These are phyloP conservation scores for Lytechinus pictus DNA, from an alignment of 35 echinoderm and acorn worm species.

Conservation along the genomic window DNA sequence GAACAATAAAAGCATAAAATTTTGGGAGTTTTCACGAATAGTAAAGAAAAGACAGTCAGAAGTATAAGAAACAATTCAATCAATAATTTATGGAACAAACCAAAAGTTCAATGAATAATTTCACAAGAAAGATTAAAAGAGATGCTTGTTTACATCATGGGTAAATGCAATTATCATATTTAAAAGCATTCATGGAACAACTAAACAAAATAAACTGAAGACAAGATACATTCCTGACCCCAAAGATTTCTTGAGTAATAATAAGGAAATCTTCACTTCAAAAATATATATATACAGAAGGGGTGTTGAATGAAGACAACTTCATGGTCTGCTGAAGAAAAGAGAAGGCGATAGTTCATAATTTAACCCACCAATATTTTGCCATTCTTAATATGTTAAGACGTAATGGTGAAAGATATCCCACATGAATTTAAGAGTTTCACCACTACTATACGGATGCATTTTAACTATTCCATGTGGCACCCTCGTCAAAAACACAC, in stretches of 20 bases:
- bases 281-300: not conserved
- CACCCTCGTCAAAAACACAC: not conserved
- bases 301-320: not conserved
- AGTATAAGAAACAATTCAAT: not conserved
- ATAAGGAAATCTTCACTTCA: not conserved
- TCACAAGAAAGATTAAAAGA: too few species aligned
- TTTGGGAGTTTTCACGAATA: not conserved
- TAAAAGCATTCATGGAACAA: not conserved
- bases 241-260: not conserved
- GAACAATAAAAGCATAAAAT: not conserved
- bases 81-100: too few species aligned
- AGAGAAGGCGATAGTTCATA: not conserved
- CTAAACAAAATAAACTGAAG: not conserved
- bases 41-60: not conserved
- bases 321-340: not conserved
- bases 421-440: not conserved
- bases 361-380: not conserved
- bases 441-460: not conserved
- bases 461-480: not conserved
- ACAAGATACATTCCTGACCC: not conserved
- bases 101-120: too few species aligned
- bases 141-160: too few species aligned
- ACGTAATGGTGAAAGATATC: too few species aligned
- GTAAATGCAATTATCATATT: not conserved
- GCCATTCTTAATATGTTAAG: too few species aligned